These are phyloP conservation scores for Lethrus apterus DNA, from an alignment of 1,140 invertebrate species.

Conservation along the genomic window DNA sequence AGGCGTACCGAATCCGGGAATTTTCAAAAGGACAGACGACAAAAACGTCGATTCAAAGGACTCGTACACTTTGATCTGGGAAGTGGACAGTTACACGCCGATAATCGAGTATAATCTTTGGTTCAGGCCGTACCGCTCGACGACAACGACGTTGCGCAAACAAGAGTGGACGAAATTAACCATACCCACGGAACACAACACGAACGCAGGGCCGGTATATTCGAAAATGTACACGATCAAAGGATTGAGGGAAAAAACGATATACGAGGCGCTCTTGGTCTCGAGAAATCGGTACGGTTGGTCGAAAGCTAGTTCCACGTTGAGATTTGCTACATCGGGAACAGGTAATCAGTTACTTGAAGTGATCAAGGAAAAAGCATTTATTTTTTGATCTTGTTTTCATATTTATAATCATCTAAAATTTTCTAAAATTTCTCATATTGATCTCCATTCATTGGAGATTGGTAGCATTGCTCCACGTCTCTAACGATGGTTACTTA, in stretches of 20 bases:
- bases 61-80: conserved; percentile 64
- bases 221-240: conserved; percentile 58
- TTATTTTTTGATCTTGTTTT: neutral
- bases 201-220: conserved; percentile 54
- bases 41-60: conserved; percentile 36
- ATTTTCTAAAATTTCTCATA: no score
- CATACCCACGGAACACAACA: conserved; percentile 55
- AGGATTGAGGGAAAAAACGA: conserved; percentile 55
- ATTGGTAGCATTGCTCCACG: no score
- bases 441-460: no score
- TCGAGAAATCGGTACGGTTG: conserved; percentile 65
- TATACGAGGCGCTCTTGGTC: conserved; percentile 62
- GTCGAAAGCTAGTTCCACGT: conserved; percentile 56
- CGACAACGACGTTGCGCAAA: conserved; percentile 36
- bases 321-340: conserved; percentile 58
- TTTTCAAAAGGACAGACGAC: conserved; percentile 49
- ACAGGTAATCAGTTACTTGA: conserved; percentile 41
- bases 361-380: neutral
- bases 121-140: conserved; percentile 47
- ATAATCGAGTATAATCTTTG: conserved; percentile 64
- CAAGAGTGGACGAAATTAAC: conserved; percentile 58
- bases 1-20: conserved; percentile 52
- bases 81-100: conserved; percentile 66
- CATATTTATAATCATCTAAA: no score
- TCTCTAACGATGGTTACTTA: no score